Evolutionary conservation across 2,113 vertebrate species (phyloP).

Genomic region (Pelobates fuscus): DNA sequence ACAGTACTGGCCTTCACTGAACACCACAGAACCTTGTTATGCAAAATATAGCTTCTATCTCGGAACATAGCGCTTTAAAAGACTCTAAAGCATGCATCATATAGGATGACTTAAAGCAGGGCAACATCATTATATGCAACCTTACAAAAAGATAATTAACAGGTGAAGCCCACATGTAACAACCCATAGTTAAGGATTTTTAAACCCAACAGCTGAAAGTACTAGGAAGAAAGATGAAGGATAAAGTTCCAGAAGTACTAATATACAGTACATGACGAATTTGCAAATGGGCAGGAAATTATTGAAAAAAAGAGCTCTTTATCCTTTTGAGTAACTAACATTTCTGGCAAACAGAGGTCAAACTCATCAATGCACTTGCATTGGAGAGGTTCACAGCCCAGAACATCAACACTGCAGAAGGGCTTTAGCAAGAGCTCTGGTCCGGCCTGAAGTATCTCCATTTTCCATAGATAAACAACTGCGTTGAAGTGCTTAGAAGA

Average conservation of each 20-base stretch:
- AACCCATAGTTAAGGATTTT: slow-evolving; percentile 55
- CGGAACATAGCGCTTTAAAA: slow-evolving; percentile 68
- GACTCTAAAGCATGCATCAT: slow-evolving; percentile 72
- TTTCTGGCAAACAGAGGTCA: too few relatives aligned
- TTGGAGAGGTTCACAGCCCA: neutral
- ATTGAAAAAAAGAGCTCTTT: neutral
- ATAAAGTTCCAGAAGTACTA: neutral
- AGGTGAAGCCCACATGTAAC: slow-evolving; percentile 63
- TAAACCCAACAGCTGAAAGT: neutral
- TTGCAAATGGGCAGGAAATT: neutral
- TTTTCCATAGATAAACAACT: slow-evolving; percentile 50
- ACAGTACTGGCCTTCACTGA: slow-evolving; percentile 64
- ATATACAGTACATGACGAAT: neutral
- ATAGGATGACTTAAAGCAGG: slow-evolving; percentile 66
- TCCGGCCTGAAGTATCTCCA: slow-evolving; percentile 59
- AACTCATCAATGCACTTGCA: too few relatives aligned
- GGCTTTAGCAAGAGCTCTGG: slow-evolving; percentile 43
- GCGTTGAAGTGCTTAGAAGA: slow-evolving; percentile 67
- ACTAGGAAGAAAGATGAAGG: too few relatives aligned
- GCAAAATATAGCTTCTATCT: slow-evolving; percentile 75
- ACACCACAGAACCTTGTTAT: slow-evolving; percentile 68
- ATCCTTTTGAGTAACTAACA: neutral
- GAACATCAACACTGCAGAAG: slow-evolving; percentile 58
- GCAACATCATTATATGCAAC: slow-evolving; percentile 47
- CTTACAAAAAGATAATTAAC: neutral